Percentiles rank a stretch among this genome's conserved stretches.
Conservation (phyloP, 2,797 vertebrate species). For the Tamandua tetradactyla region DNA sequence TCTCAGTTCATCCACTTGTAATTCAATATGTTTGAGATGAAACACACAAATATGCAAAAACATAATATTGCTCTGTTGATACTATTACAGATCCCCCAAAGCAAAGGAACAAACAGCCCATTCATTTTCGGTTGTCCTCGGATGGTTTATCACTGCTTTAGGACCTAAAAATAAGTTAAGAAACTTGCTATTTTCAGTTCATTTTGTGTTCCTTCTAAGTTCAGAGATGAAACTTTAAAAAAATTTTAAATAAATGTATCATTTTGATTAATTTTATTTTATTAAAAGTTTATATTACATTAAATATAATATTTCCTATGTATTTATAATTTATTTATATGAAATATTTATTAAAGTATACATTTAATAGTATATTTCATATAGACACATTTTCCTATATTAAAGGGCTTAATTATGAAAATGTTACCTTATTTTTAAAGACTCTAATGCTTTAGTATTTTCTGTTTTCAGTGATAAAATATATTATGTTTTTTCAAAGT, state of each 20-base stretch:
- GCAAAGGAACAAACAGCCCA: background rate
- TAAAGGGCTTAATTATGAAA: slow-evolving; percentile 14
- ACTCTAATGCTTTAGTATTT: slow-evolving; percentile 17
- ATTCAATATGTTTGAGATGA: slow-evolving; percentile 1
- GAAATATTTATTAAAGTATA: slow-evolving; percentile 15
- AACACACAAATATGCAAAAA: slow-evolving; percentile 26
- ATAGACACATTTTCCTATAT: background rate
- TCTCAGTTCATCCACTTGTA: slow-evolving; percentile 3
- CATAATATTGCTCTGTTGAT: background rate
- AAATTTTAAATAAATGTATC: background rate
- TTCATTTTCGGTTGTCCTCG: slow-evolving; percentile 44
- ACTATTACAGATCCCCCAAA: background rate
- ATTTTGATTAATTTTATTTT: slow-evolving; percentile 44
- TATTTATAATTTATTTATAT: slow-evolving; percentile 29
- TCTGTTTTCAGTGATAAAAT: slow-evolving; percentile 31
- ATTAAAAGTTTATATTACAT: background rate
- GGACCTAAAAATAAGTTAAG: slow-evolving; percentile 27
- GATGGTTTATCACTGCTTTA: background rate
- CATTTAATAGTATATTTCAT: background rate
- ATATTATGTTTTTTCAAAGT: background rate
- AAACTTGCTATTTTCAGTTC: background rate
- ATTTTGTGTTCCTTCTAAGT: slow-evolving; percentile 24
- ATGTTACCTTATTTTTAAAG: background rate
- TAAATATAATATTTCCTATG: background rate
- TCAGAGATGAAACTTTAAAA: background rate